Evolutionary conservation across 2,888 invertebrate species (phyloP), one percentile per base, ranked within the genome.

Genomic region (Oxycera nigricornis): DNA sequence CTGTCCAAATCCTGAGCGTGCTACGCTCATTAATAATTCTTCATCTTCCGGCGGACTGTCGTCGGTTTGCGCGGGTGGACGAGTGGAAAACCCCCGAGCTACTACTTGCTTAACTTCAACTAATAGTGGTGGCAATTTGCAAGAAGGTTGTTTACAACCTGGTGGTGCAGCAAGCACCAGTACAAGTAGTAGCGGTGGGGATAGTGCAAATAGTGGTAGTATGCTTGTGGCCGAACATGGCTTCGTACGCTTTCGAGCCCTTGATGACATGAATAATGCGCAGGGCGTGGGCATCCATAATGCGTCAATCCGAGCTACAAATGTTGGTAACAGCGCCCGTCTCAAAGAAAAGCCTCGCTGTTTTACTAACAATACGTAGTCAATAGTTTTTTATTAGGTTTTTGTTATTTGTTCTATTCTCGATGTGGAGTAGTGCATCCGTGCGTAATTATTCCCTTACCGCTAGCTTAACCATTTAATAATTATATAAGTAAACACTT

Each of bases 171-270:
- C 35, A 17, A 35, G 61, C 20, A 62, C 65, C 14, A 65, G 65
- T 41, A 65, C 65, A 62, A 89, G 89, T 28, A 80, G 89, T 87
- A 80, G 84, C 86, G 79, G 80, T 3, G 83, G 86, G 80, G 87
- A 89, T 81, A 82, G 87, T 80, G 87, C 88, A 77, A 87, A 89
- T 62, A 87, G 88, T 79, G 83, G 87, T 74, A 90, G 94, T 79
- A 94, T 95, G 94, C 86, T 95, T 77, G 94, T 95, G n/a, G 93
- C 94, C 76, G 95, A 96, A 82, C 93, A 95, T 81, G 95, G 95
- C 3, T 94, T 95, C 84, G 92, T 95, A 14, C 88, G 96, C 79
- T 95, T 95, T 86, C 89, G 94, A 77, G 91, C 92, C 17, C 86
- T 94, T 79, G 92, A 89, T 86, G 81, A 83, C 76, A 80, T 78